These are phyloP conservation scores for Drosophila histrio DNA, from an alignment of 2,888 invertebrate species.

Conservation along the genomic window DNA sequence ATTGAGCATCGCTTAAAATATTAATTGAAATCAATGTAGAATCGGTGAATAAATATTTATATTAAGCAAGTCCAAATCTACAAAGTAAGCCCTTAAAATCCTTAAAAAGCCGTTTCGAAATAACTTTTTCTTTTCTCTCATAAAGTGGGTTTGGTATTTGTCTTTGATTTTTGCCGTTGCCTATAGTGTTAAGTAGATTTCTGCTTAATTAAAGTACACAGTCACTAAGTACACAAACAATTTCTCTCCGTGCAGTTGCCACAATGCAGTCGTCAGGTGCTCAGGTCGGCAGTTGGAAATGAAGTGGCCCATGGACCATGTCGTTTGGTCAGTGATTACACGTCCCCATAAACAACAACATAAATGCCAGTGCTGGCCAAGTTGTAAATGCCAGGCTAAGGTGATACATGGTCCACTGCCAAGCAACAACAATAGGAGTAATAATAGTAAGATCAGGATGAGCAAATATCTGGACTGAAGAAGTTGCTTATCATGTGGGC, in stretches of 20 bases:
- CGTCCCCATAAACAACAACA: constrained; percentile 69
- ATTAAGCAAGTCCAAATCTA: no score
- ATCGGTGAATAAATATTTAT: no score
- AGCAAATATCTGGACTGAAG: constrained; percentile 12
- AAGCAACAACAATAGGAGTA: neutral
- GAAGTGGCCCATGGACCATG: constrained; percentile 64
- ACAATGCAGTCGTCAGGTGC: constrained; percentile 4
- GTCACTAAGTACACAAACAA: neutral
- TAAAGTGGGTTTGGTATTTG: no score
- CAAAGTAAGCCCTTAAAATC: no score
- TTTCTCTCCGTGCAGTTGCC: constrained; percentile 1
- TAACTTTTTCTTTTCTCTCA: no score
- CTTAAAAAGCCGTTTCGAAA: no score
- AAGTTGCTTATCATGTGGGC: constrained; percentile 31
- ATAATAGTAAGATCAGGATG: neutral
- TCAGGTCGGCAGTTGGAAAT: constrained; percentile 28
- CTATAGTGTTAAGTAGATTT: no score
- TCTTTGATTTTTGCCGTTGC: no score
- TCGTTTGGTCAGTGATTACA: constrained; percentile 67
- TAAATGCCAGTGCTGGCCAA: constrained; percentile 35
- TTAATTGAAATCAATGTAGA: no score
- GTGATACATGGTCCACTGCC: constrained; percentile 13
- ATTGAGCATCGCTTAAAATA: no score
- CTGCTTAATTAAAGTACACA: no score
- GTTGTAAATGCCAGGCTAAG: constrained; percentile 44